Percentiles rank a stretch among this genome's conserved stretches.
phyloP scores from a whole-genome alignment of 64 coral and sea anemone genomes.

The Anthopleura sola region DNA sequence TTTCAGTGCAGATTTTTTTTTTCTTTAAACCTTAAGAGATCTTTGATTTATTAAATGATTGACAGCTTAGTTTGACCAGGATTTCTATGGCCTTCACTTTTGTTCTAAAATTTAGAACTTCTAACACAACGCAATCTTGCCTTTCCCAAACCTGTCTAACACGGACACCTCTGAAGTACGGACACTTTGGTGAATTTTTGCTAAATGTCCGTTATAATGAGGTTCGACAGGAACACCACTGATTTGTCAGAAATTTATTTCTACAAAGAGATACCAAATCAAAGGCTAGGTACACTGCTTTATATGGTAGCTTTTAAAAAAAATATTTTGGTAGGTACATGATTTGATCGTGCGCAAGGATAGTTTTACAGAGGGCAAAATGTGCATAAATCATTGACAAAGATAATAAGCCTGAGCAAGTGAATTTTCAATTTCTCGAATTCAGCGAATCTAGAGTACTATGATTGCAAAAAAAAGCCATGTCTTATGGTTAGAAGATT shows the following conservation, averaged over 20 bases:
- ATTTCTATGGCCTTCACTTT: neutral
- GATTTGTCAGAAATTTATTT: neutral
- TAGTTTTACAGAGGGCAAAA: too few species aligned
- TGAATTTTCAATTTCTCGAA: too few species aligned
- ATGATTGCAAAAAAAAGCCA: too few species aligned
- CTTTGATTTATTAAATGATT: neutral
- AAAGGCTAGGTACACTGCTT: neutral
- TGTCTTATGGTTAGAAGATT: neutral
- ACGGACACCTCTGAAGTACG: neutral
- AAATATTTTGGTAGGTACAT: neutral
- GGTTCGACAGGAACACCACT: too few species aligned
- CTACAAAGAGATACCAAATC: neutral
- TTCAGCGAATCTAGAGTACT: too few species aligned
- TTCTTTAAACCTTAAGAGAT: neutral
- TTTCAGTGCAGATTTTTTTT: neutral
- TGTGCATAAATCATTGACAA: too few species aligned
- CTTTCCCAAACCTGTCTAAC: neutral
- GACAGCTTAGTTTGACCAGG: neutral
- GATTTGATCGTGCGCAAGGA: too few species aligned
- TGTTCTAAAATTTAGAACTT: neutral
- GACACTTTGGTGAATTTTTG: neutral
- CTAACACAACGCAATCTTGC: neutral
- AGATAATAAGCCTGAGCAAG: too few species aligned
- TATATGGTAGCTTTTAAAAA: neutral
- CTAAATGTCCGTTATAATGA: neutral